phyloP scores from a whole-genome alignment of 2,113 vertebrate species.

The Scytalopus superciliaris region DNA sequence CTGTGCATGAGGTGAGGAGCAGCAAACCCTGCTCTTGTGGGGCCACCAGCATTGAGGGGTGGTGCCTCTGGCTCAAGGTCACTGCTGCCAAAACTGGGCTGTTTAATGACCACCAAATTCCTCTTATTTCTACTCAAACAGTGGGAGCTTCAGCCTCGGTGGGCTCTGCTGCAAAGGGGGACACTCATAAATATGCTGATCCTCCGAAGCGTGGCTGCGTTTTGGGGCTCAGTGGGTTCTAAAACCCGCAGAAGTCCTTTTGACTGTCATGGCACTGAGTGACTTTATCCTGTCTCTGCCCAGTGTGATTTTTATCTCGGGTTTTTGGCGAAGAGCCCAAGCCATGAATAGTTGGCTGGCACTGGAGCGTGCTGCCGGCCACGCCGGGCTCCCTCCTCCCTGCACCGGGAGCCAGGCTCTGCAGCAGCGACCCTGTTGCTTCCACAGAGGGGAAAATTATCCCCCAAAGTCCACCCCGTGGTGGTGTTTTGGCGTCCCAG shows the following conservation, averaged over 20 bases:
- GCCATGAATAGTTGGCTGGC: slow-evolving; percentile 26
- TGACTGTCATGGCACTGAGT: not conserved
- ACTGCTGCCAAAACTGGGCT: not conserved
- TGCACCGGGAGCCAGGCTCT: fast-evolving
- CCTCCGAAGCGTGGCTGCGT: fast-evolving
- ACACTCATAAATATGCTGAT: not conserved
- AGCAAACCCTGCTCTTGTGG: not conserved
- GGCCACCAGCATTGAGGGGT: fast-evolving
- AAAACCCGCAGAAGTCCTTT: not conserved
- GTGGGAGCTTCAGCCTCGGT: fast-evolving
- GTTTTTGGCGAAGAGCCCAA: not conserved
- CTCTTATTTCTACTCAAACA: not conserved
- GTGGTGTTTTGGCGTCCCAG: not conserved
- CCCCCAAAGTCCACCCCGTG: fast-evolving
- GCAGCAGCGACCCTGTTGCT: not conserved
- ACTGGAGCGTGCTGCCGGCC: slow-evolving; percentile 14
- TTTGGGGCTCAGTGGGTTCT: fast-evolving
- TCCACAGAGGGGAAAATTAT: not conserved
- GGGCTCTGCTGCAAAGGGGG: not conserved
- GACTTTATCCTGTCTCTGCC: not conserved
- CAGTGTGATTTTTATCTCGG: not conserved
- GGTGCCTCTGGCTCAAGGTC: not conserved
- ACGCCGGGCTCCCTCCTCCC: not conserved
- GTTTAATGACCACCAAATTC: not conserved
- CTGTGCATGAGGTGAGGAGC: not conserved